Percentiles rank a stretch among this genome's conserved stretches.
Evolutionary conservation across 2,888 invertebrate species (phyloP).

Genomic region (Orthosia gracilis): DNA sequence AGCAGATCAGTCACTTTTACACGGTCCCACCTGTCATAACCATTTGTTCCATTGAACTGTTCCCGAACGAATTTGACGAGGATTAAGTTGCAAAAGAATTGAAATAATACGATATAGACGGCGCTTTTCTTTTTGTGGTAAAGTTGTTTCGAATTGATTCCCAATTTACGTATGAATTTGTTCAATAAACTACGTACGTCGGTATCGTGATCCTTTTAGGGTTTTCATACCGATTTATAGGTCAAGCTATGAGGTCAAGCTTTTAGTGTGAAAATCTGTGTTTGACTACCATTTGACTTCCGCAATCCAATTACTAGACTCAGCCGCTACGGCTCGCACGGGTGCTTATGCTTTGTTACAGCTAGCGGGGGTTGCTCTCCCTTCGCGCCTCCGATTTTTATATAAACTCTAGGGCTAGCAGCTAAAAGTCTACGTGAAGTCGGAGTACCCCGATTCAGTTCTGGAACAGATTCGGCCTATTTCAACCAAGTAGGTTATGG

Average conservation of each 20-base stretch:
- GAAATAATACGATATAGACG: slow-evolving; percentile 55
- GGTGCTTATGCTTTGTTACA: too few species aligned
- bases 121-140: slow-evolving; percentile 18
- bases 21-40: slow-evolving; percentile 68
- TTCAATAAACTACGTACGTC: background rate
- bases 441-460: too few species aligned
- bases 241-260: background rate
- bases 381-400: too few species aligned
- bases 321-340: too few species aligned
- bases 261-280: too few species aligned
- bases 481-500: too few species aligned
- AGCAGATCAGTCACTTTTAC: slow-evolving; percentile 80
- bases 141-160: slow-evolving; percentile 21
- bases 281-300: background rate
- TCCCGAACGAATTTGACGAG: slow-evolving; percentile 54
- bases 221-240: background rate
- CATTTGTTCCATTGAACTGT: slow-evolving; percentile 61
- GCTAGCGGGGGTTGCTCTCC: too few species aligned
- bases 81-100: slow-evolving; percentile 49
- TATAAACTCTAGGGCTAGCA: too few species aligned
- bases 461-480: too few species aligned
- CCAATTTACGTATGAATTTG: slow-evolving; percentile 27
- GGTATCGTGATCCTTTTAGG: too few species aligned
- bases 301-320: background rate
- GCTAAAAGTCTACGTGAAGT: too few species aligned